Evolutionary conservation across 64 coral and sea anemone species (phyloP), one percentile per base, ranked within the genome.

Genomic region (Montipora capricornis): DNA sequence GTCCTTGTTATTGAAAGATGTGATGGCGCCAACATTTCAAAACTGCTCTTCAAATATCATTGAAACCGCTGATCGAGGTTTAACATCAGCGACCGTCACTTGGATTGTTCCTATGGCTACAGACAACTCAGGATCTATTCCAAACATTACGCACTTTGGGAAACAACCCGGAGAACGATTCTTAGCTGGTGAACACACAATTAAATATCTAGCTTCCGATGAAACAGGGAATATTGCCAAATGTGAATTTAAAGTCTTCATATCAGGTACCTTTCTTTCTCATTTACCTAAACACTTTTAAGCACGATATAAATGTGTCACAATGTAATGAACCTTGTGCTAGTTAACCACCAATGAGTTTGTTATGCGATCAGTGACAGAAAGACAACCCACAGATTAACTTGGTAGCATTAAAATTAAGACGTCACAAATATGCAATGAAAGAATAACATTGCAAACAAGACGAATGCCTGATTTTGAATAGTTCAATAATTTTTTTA

Each of bases 41-140:
- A 73, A 69, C 13, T 91, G 89, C 37, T 12, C 89, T 8, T 82
- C 78, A 55, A 37, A 91, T 58, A 91, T 91, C 15, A 59, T 82
- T 47, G 67, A 19, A 4, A 73, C 66, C 48, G 78, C 89, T 74
- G 77, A 73, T 7, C 47, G 80, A 58, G 79, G 89, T 51, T 73
- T 6, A n/a, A 91, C 67, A 2, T 49, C 49, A 4, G 13, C 78
- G 17, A 15, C 15, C 53, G 78, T 91, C 49, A 44, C 67, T 5
- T 91, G 89, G 89, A 49, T 14, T 70, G 13, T 6, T 68, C 89
- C 89, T 3, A 8, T 13, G 7, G 89, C 78, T 82, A 47, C 60
- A 81, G 89, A 91, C 77, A 91, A 91, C 77, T 91, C 89, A 13
- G 89, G 89, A 15, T 0, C 73, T 46, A 53, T 68, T n/a, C 89